These are phyloP conservation scores for Champsocephalus esox DNA, from an alignment of 2,797 vertebrate genomes.

Conservation along the genomic window DNA sequence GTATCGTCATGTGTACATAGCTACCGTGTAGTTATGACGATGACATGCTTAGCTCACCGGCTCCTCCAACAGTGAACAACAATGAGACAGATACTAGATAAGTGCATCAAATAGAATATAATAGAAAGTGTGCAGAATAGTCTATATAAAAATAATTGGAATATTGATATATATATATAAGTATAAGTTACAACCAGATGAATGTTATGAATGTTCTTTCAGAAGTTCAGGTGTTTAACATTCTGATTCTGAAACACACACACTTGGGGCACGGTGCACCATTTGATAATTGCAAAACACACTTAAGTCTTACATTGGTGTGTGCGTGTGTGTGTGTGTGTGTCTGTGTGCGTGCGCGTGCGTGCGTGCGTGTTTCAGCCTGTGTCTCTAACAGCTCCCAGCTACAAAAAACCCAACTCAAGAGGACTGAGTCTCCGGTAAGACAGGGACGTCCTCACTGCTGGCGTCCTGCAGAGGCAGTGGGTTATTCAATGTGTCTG, in stretches of 20 bases:
- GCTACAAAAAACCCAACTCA: slow-evolving; percentile 54
- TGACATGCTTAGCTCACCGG: too few relatives aligned
- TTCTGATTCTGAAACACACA: not conserved
- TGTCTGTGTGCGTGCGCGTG: not conserved
- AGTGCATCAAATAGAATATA: too few relatives aligned
- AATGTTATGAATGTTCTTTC: too few relatives aligned
- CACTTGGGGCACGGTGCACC: not conserved
- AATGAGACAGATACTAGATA: too few relatives aligned
- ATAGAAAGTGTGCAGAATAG: too few relatives aligned
- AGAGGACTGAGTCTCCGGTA: slow-evolving; percentile 55
- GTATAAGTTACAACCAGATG: too few relatives aligned
- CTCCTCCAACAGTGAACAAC: too few relatives aligned
- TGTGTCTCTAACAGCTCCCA: slow-evolving; percentile 61
- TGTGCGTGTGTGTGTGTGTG: slow-evolving; percentile 32
- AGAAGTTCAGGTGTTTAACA: too few relatives aligned
- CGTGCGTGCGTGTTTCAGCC: slow-evolving; percentile 45
- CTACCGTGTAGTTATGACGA: too few relatives aligned
- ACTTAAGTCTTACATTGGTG: not conserved
- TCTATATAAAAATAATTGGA: too few relatives aligned
- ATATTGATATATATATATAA: too few relatives aligned
- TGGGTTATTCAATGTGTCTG: not conserved
- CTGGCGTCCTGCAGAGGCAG: not conserved
- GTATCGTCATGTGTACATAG: too few relatives aligned
- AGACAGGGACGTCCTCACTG: slow-evolving; percentile 28
- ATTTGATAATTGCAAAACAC: not conserved